phyloP scores from a whole-genome alignment of 2,113 vertebrate species.

The Epinephelus lanceolatus region DNA sequence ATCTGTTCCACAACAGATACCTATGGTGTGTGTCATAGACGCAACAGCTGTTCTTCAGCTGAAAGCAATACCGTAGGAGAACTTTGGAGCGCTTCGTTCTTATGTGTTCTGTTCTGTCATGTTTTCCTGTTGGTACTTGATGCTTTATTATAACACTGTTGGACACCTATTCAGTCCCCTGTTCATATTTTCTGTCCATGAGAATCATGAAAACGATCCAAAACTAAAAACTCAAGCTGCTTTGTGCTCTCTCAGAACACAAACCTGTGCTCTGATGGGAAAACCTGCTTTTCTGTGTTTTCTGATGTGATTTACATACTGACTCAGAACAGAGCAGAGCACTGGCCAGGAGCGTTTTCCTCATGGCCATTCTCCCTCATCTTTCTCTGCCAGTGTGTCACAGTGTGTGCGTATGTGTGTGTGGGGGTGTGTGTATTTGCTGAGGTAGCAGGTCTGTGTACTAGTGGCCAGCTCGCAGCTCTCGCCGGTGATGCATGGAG shows the following conservation, averaged over 20 bases:
- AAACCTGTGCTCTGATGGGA: conserved; percentile 18
- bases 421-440: conserved; percentile 53
- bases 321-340: conserved; percentile 14
- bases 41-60: conserved; percentile 49
- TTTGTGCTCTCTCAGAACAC: conserved; percentile 29
- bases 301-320: conserved; percentile 29
- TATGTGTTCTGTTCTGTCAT: neutral
- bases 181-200: conserved; percentile 22
- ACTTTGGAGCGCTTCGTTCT: conserved; percentile 19
- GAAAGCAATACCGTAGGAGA: conserved; percentile 9
- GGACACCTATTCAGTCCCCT: neutral
- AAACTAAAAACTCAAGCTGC: neutral
- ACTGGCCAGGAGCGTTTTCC: conserved; percentile 10
- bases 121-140: neutral
- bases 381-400: neutral
- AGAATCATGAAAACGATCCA: neutral
- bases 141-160: conserved; percentile 27
- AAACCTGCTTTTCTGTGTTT: conserved; percentile 8
- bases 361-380: conserved; percentile 13
- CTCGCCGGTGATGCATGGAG: conserved; percentile 75
- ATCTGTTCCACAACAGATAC: conserved; percentile 56
- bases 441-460: conserved; percentile 71
- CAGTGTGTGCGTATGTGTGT: conserved; percentile 7
- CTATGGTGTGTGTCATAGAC: conserved; percentile 46
- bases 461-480: conserved; percentile 48